These are phyloP conservation scores for Acipenser oxyrinchus DNA, from an alignment of 2,797 vertebrate species.

Conservation along the genomic window DNA sequence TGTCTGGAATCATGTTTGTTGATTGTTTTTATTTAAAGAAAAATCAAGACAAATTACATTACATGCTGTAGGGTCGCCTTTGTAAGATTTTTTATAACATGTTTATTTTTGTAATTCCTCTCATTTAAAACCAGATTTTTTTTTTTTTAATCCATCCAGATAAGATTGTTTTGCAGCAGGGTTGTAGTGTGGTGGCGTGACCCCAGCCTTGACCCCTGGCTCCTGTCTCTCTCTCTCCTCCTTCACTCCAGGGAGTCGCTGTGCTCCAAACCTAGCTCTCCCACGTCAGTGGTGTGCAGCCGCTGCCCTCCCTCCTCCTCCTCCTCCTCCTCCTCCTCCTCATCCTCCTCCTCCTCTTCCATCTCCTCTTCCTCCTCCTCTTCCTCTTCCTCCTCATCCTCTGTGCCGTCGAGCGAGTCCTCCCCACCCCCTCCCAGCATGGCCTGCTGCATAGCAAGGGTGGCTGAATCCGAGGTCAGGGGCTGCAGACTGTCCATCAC, in stretches of 20 bases:
- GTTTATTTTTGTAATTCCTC: too few species aligned
- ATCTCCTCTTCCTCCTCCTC: constrained; percentile 71
- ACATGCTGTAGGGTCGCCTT: too few species aligned
- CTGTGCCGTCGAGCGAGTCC: constrained; percentile 87
- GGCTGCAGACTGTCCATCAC: constrained; percentile 86
- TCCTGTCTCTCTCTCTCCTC: constrained; percentile 10
- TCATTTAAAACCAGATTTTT: too few species aligned
- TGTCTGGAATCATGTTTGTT: too few species aligned
- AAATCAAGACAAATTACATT: too few species aligned
- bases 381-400: constrained; percentile 89
- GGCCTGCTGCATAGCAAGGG: constrained; percentile 94
- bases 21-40: too few species aligned
- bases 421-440: constrained; percentile 84
- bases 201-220: constrained; percentile 21
- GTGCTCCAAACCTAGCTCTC: constrained; percentile 81
- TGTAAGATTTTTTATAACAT: too few species aligned
- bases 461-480: constrained; percentile 86
- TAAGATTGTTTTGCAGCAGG: too few species aligned
- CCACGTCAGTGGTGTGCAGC: constrained; percentile 57
- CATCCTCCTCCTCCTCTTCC: constrained; percentile 75
- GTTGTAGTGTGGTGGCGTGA: too few species aligned
- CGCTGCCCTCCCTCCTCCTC: constrained; percentile 64
- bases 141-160: too few species aligned
- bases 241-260: constrained; percentile 81
- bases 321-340: constrained; percentile 68